Conservation (phyloP, 2,113 vertebrate species). For the Dolichallabes microphthalmus region DNA sequence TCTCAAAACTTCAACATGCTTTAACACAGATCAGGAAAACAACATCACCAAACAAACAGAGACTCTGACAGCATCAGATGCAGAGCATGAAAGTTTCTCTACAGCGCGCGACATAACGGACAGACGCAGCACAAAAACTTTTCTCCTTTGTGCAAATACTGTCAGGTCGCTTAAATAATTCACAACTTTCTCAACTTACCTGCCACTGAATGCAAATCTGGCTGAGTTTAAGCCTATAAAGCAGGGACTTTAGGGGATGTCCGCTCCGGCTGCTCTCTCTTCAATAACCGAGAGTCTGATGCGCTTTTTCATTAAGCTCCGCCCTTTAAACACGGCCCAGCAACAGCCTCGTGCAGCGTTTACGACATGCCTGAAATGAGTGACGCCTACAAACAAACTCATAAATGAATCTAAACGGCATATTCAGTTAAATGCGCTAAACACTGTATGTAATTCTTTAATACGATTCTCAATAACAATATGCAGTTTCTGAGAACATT, state of each 20-base stretch:
- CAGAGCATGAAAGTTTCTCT: background rate
- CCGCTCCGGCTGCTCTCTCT: background rate
- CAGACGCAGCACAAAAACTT: background rate
- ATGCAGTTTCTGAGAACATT: background rate
- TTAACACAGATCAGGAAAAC: too few species aligned
- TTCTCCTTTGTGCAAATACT: too few species aligned
- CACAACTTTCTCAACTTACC: conserved; percentile 7
- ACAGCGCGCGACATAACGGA: background rate
- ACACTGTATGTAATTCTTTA: background rate
- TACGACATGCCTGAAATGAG: conserved; percentile 15
- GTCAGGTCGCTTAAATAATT: too few species aligned
- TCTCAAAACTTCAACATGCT: background rate
- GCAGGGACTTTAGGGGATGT: background rate
- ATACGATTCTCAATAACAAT: background rate
- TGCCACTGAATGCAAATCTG: background rate
- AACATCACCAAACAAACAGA: background rate
- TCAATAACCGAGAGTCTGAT: background rate
- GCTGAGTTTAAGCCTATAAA: background rate
- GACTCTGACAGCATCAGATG: background rate
- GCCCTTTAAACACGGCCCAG: conserved; percentile 5
- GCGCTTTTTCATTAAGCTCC: background rate
- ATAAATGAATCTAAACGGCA: background rate
- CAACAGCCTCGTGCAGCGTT: background rate
- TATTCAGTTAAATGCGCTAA: background rate
- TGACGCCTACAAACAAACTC: background rate